A percentile compares a stretch with the other conserved stretches of the same genome.
Conservation (phyloP, 2,797 vertebrate genomes). For the Coracias cyanogaster region DNA sequence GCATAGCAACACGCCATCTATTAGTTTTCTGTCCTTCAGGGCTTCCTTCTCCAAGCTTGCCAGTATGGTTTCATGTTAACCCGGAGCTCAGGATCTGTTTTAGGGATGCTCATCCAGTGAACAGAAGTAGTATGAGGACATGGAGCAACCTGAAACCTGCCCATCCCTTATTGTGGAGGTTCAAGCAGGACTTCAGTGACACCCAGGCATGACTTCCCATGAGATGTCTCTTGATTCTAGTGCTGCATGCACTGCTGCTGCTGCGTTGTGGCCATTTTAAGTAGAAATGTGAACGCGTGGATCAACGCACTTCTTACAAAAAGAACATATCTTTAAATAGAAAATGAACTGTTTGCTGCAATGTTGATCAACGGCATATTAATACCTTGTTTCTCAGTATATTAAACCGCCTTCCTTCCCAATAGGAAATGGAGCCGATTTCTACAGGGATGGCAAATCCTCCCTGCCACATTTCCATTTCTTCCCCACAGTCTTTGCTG, state of each 20-base stretch:
- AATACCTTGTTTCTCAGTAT: slow-evolving; percentile 24
- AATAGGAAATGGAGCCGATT: slow-evolving; percentile 64
- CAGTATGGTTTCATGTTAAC: background rate
- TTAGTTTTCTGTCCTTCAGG: background rate
- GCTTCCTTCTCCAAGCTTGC: background rate
- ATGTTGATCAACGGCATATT: background rate
- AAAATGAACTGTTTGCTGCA: background rate
- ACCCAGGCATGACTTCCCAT: background rate
- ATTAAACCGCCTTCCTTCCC: slow-evolving; percentile 51
- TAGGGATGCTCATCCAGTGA: background rate
- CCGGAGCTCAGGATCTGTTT: background rate
- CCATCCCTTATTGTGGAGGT: background rate
- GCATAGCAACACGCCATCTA: background rate
- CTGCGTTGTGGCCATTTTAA: background rate
- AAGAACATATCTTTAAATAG: background rate
- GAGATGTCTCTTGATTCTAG: background rate
- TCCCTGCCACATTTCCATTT: background rate
- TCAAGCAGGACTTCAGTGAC: background rate
- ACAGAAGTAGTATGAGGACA: background rate
- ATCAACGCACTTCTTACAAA: background rate
- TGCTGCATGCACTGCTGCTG: background rate
- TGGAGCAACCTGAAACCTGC: background rate
- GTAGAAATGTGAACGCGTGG: background rate
- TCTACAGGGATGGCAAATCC: slow-evolving; percentile 43
- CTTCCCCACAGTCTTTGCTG: slow-evolving; percentile 50